Evolutionary conservation across 2,797 vertebrate genomes (phyloP), one percentile per base, ranked within the genome.

Genomic region (Remorina albescens): DNA sequence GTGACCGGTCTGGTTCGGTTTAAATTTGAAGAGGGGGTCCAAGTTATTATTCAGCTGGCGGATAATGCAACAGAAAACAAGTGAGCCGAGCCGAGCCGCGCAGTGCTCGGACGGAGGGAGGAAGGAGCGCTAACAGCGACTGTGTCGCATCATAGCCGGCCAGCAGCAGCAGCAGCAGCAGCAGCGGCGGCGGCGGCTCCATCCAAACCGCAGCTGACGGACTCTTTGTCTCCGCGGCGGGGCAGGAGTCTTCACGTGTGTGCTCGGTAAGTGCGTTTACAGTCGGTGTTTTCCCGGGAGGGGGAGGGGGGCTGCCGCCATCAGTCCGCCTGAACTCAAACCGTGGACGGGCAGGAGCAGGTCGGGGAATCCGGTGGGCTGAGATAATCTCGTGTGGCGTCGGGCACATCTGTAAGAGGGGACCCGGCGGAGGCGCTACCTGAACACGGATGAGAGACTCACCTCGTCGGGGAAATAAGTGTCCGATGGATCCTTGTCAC

Each of bases 371-470:
- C 61, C 83, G 36, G 44, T 72, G 74, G 79, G 67, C 79, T 1
- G 57, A 80, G 86, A 80, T 78, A 72, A 86, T 86, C 90, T 83
- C 77, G 81, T 50, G 84, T 80, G 76, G 61, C 86, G 85, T 82
- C 78, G 84, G 47, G 37, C 79, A 86, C 90, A 93, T 93, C 90
- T 93, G 86, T 75, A 88, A 71, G 71, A 74, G 23, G 16, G 34
- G 74, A 67, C 9, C n/a, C n/a, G n/a, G n/a, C n/a, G n/a, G n/a
- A n/a, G n/a, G n/a, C n/a, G n/a, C n/a, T n/a, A n/a, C n/a, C n/a
- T n/a, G n/a, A n/a, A n/a, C 11, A 44, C 71, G 34, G 42, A 9
- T 41, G 1, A 6, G 1, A 28, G 12, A 84, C 93, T 90, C 62
- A 94, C 93, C 91, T 86, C 44, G 53, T 68, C 62, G 73, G 70